These are phyloP conservation scores for Bombycilla garrulus DNA, from an alignment of 2,113 vertebrate genomes.

Conservation along the genomic window DNA sequence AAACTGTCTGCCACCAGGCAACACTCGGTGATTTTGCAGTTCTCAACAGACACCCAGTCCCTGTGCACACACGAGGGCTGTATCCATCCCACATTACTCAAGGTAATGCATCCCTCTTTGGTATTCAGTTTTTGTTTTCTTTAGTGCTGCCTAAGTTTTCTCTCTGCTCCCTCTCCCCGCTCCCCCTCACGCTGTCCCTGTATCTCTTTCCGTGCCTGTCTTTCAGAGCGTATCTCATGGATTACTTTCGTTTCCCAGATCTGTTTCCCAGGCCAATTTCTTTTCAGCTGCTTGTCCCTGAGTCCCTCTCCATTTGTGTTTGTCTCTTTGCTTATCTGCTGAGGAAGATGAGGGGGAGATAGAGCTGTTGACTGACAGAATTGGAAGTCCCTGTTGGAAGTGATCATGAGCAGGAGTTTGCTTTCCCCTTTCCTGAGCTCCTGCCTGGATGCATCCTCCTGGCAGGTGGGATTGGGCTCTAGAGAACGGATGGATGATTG, in stretches of 20 bases:
- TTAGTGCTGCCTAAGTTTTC: neutral
- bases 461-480: too few species aligned
- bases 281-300: neutral
- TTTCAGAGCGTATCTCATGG: neutral
- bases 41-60: neutral
- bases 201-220: neutral
- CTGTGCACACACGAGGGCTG: accelerated
- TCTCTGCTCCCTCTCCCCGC: neutral
- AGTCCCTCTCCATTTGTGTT: neutral
- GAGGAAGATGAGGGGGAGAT: constrained; percentile 9
- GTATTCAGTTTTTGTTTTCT: neutral
- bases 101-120: neutral
- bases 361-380: neutral
- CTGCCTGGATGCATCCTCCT: neutral
- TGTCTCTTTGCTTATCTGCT: neutral
- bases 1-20: neutral
- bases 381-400: neutral
- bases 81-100: neutral
- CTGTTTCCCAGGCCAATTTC: neutral
- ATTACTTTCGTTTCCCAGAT: neutral
- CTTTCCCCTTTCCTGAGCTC: neutral
- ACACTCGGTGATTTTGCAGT: neutral
- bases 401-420: neutral
- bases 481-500: neutral
- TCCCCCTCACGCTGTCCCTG: accelerated